A percentile compares a stretch with the other conserved stretches of the same genome.
Evolutionary conservation across 2,888 invertebrate genomes (phyloP).

Genomic region (Geophilus truncorum): DNA sequence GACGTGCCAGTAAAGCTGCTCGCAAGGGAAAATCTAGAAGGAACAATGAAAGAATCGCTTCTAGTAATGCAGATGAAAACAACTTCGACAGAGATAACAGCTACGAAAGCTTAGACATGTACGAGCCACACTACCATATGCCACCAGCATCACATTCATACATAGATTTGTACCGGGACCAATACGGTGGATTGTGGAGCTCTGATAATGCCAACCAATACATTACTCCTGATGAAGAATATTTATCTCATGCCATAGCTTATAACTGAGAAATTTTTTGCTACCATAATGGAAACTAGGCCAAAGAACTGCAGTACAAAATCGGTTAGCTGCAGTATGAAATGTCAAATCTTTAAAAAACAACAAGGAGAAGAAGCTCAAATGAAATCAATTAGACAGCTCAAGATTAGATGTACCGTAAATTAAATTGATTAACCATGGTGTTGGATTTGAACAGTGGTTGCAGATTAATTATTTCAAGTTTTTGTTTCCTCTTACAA

Average conservation of each 20-base stretch:
- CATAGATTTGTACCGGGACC: constrained; percentile 31
- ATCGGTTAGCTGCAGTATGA: not conserved
- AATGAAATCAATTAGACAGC: not conserved
- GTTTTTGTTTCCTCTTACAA: too few relatives aligned
- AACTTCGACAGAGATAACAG: constrained; percentile 23
- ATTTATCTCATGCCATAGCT: not conserved
- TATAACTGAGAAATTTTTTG: not conserved
- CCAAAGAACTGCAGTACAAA: too few relatives aligned
- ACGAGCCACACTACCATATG: constrained; percentile 33
- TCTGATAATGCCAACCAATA: constrained; percentile 16
- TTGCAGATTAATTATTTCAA: too few relatives aligned
- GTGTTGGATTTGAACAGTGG: too few relatives aligned
- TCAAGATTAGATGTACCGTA: too few relatives aligned
- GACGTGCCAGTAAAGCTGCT: not conserved
- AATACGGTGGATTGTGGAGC: constrained; percentile 28
- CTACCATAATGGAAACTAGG: not conserved
- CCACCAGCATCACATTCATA: constrained; percentile 29
- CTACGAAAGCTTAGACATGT: constrained; percentile 6
- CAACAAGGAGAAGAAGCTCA: not conserved
- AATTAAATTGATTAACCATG: too few relatives aligned
- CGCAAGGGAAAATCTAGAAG: not conserved
- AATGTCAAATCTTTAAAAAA: not conserved
- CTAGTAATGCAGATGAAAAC: constrained; percentile 7
- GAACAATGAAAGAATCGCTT: constrained; percentile 23
- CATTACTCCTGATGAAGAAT: not conserved